Evolutionary conservation across 2,888 invertebrate genomes (phyloP), one percentile per base, ranked within the genome.

Genomic region (Apeira syringaria): DNA sequence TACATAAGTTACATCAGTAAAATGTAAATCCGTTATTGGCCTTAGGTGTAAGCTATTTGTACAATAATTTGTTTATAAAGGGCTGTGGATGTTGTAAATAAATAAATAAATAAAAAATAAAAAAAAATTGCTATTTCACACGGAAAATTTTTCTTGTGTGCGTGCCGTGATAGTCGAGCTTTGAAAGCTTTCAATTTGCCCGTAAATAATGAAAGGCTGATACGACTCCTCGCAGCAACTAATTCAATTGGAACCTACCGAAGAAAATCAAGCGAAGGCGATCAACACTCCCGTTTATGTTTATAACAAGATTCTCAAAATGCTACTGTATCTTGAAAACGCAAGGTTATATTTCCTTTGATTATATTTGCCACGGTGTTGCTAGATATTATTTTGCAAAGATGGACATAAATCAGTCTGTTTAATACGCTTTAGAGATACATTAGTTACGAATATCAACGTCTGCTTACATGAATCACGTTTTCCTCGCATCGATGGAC

Each of bases 381-480:
- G 15, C 15, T 20, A 8, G n/a, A 5, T 17, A 8, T 25, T 4
- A 45, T 64, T 65, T 64, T 45, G 58, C 55, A 51, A 60, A 55
- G 49, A 50, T 61, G 55, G 45, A 47, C 56, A 66, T 69, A 74
- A 75, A 72, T 74, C 67, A 61, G 57, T 55, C 59, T 62, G 67
- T 73, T 74, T 64, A 68, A 56, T 59, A 61, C 49, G 63, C 55
- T 47, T 59, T 63, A 62, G 52, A 67, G 74, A 79, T 72, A 65
- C 67, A 62, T 71, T 70, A 61, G 69, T 75, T 71, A 64, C 55
- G 56, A 54, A 56, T 59, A 52, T 57, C 63, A 63, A 59, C 54
- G 61, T 61, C 59, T 62, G 64, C 74, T 75, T 72, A 69, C 70
- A 70, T 78, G 73, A 75, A 76, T 74, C 64, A 47, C 42, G 40